Conservation (phyloP, 2,888 invertebrate genomes). For the Tanypteryx hageni region DNA sequence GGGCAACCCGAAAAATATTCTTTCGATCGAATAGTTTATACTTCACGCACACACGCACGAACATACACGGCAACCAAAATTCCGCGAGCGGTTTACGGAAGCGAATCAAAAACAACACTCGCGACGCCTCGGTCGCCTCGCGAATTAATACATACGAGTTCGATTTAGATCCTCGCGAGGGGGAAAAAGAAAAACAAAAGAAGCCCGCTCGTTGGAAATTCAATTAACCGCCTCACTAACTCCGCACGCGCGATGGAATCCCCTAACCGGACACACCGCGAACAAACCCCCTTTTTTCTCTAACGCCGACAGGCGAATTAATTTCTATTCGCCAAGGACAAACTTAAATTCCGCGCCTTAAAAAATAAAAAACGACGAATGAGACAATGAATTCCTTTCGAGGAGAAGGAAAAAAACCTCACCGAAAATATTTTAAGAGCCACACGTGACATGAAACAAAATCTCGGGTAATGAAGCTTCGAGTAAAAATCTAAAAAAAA, state of each 20-base stretch:
- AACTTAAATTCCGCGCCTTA: neutral
- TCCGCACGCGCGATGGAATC: neutral
- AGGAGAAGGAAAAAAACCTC: neutral
- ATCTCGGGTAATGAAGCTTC: conserved; percentile 6
- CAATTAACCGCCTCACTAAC: no score
- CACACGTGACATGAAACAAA: neutral
- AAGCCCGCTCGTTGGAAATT: no score
- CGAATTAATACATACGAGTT: no score
- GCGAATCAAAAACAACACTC: no score
- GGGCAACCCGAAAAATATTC: no score
- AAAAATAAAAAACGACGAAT: neutral
- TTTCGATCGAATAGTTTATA: no score
- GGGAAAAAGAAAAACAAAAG: no score
- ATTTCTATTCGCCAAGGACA: neutral
- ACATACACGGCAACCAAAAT: no score
- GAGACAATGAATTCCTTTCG: neutral
- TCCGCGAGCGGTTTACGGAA: no score
- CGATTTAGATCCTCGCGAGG: no score
- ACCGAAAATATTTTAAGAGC: neutral
- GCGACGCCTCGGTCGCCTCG: no score
- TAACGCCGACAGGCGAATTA: neutral
- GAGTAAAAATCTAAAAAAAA: neutral
- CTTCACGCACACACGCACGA: no score
- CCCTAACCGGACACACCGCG: neutral
- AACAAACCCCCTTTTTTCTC: neutral